Base-by-base conservation (phyloP, 2,113 vertebrate species). In the Pampusana beccarii region DNA sequence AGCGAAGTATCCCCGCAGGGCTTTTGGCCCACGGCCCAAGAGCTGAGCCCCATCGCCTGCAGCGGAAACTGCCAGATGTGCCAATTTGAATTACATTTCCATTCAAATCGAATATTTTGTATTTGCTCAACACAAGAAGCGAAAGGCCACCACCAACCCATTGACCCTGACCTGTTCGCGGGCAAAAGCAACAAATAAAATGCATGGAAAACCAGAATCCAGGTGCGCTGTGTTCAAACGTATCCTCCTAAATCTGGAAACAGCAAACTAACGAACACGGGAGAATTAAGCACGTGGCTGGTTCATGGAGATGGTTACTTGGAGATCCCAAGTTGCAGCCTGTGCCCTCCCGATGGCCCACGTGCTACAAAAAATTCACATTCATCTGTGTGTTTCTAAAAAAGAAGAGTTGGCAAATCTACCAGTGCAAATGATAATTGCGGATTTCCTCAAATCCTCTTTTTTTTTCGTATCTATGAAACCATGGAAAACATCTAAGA, bases 201-300 rank as follows among this genome's bases (percentile, higher is more conserved):
- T 1, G 2, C 34, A 65, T 1, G 40, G 51, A 46, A 67, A 42
- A 80, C 0, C 16, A 44, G 6, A 80, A 73, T 15, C 29, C 33
- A 6, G 0, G 1, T 13, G 21, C 0, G 0, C 10, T 25, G 46
- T 72, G 53, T 16, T 25, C 3, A 4, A 53, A 26, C 1, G 1
- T 4, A 3, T 9, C 25, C 61, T 64, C 57, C 56, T 33, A 42
- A 80, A 54, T 70, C 11, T 31, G 36, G 42, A 28, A 74, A 21
- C 1, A 42, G 44, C 11, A 9, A 83, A 42, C 7, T 44, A 81
- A 38, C 2, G n/a, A 53, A 26, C 34, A 16, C 0, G 1, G n/a
- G 38, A 73, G 79, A 78, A 57, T 15, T 1, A 69, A 61, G 42
- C 40, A 57, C 16, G 6, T 13, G 29, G 38, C 53, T 80, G 77